Percentiles rank a stretch among this genome's conserved stretches.
phyloP scores from a whole-genome alignment of 2,888 invertebrate genomes.

The Lepetodrilus schrolli region DNA sequence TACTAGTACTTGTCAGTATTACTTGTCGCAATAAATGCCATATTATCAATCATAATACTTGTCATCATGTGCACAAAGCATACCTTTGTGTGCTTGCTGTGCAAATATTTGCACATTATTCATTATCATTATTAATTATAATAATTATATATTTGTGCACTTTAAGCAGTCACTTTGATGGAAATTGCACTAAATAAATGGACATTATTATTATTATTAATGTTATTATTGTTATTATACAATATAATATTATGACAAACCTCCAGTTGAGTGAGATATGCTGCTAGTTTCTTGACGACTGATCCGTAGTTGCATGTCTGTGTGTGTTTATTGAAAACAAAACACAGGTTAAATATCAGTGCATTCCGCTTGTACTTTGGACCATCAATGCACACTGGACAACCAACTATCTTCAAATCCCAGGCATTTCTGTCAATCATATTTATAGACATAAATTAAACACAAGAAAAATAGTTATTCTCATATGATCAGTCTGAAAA shows the following conservation, averaged over 20 bases:
- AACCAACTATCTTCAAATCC: conserved; percentile 92
- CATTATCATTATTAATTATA: not conserved
- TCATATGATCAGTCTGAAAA: no score
- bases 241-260: no score
- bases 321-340: conserved; percentile 92
- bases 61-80: not conserved
- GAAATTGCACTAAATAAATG: no score
- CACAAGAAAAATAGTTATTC: not conserved
- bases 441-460: not conserved
- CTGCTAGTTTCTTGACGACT: conserved; percentile 93
- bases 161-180: no score
- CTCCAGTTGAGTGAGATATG: conserved; percentile 84
- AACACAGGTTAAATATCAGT: conserved; percentile 93
- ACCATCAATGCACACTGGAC: conserved; percentile 91
- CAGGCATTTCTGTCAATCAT: conserved; percentile 80
- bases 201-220: no score
- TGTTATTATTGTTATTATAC: no score
- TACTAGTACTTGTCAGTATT: not conserved
- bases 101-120: not conserved
- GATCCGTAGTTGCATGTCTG: conserved; percentile 94
- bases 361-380: conserved; percentile 93
- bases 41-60: not conserved
- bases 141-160: not conserved
- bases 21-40: not conserved
- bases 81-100: not conserved